Conservation (phyloP, 2,113 vertebrate species). For the Pterocles burchelli region DNA sequence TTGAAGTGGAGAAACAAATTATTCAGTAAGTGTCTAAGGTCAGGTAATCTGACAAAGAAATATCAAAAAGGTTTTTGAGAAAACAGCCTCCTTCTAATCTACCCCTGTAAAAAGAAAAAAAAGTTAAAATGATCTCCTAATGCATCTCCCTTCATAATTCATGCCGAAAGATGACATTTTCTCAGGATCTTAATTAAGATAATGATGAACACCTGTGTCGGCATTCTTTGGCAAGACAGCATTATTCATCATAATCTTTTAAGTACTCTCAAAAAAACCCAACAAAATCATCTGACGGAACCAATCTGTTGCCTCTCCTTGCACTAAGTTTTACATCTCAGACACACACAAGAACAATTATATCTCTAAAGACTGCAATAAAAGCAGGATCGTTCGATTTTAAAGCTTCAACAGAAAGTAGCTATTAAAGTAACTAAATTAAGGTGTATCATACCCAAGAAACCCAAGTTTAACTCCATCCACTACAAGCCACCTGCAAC, state of each 20-base stretch:
- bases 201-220: conserved; percentile 81
- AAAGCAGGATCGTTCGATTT: conserved; percentile 69
- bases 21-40: not conserved
- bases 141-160: conserved; percentile 61
- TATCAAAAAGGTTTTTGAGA: not conserved
- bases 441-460: conserved; percentile 10
- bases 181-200: conserved; percentile 80
- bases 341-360: conserved; percentile 62
- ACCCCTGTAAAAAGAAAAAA: not conserved
- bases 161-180: conserved; percentile 74
- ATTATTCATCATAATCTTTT: conserved; percentile 83
- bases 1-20: not conserved
- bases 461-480: conserved; percentile 1
- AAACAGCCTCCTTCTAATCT: not conserved
- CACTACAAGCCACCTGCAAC: not conserved
- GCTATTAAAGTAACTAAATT: conserved; percentile 72
- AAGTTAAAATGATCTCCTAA: conserved; percentile 53
- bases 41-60: not conserved
- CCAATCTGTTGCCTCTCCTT: conserved; percentile 75
- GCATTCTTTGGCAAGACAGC: conserved; percentile 78
- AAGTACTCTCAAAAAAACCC: conserved; percentile 70
- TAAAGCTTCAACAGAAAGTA: conserved; percentile 73
- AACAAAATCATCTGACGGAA: conserved; percentile 68
- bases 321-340: conserved; percentile 44
- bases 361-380: conserved; percentile 63